Base-by-base conservation (phyloP, 1,140 invertebrate genomes). In the Monomorium pharaonis region DNA sequence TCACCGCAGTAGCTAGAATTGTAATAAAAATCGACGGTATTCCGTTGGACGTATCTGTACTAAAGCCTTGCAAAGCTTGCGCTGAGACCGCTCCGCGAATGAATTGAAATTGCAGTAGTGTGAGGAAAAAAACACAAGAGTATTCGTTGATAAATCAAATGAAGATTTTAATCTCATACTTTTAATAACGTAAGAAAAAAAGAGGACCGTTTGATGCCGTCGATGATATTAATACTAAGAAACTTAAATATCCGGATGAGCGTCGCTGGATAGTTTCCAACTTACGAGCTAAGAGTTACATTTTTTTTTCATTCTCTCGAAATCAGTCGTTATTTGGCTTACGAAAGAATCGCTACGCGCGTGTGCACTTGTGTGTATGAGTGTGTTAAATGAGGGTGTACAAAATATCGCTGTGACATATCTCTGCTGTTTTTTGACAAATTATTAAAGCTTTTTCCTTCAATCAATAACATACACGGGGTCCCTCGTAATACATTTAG, bases 291-390 rank as follows among this genome's bases (percentile, higher is more conserved):
- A 91, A 85, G 49, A 65, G 75, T 88, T 89, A 85, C 87, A 86
- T 67, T 60, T 72, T 72, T 24, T 47, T 44, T 42, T 65, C 58
- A 6, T 65, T 5, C 58, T 62, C 80, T 89, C 89, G 60, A 89
- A 91, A 91, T 92, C 90, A 92, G 92, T 92, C 91, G 87, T 91
- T 91, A 91, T 92, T 93, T 92, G 89, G 90, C 91, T 91, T 86
- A 80, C 81, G 89, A 89, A 54, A 86, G 78, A 84, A 49, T 74
- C n/a, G 24, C 33, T 80, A 56, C 21, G 67, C 51, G 14, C 18
- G 21, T 47, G 18, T 56, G 14, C 24, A 27, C 51, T 21, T 80
- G 30, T 70, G 33, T 70, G 44, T 65, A 58, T 81, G 16, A 24
- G 9, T 10, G 76, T 78, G 18, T 42, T 69, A n/a, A 42, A 37